These are phyloP conservation scores for Clitarchus hookeri DNA, from an alignment of 2,888 invertebrate species.

Conservation along the genomic window DNA sequence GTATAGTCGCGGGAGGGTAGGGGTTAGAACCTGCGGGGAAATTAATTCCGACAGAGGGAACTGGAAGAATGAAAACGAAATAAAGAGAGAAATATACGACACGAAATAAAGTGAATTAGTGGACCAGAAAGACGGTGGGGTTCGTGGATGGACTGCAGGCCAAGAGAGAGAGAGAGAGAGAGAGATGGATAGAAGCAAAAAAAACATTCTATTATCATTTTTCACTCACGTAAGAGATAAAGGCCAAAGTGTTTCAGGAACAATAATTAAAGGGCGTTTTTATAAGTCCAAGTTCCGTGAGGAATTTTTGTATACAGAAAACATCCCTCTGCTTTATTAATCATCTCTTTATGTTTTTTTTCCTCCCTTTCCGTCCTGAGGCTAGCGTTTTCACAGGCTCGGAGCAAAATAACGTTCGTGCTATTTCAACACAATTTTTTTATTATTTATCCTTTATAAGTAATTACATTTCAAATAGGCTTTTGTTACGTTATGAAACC, in stretches of 20 bases:
- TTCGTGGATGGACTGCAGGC: conserved; percentile 1
- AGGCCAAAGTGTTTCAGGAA: conserved; percentile 14
- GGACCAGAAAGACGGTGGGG: conserved; percentile 2
- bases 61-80: conserved; percentile 24
- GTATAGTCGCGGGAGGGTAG: not conserved
- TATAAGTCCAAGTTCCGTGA: conserved; percentile 4
- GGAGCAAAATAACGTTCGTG: not conserved
- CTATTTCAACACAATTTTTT: not conserved
- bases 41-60: conserved; percentile 24
- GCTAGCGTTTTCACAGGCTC: not conserved
- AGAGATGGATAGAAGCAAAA: not conserved
- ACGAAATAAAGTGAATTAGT: conserved; percentile 14
- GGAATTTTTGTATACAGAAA: not conserved
- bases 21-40: conserved; percentile 2
- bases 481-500: too few species aligned
- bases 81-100: conserved; percentile 21
- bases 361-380: not conserved
- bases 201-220: not conserved
- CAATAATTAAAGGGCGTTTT: conserved; percentile 14
- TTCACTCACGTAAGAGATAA: conserved; percentile 14
- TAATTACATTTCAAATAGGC: too few species aligned
- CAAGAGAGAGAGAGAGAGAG: not conserved
- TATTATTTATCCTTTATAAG: too few species aligned
- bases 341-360: not conserved
- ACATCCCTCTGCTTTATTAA: not conserved